Evolutionary conservation across 2,113 vertebrate genomes (phyloP), one percentile per base, ranked within the genome.

Genomic region (Anarrhichthys ocellatus): DNA sequence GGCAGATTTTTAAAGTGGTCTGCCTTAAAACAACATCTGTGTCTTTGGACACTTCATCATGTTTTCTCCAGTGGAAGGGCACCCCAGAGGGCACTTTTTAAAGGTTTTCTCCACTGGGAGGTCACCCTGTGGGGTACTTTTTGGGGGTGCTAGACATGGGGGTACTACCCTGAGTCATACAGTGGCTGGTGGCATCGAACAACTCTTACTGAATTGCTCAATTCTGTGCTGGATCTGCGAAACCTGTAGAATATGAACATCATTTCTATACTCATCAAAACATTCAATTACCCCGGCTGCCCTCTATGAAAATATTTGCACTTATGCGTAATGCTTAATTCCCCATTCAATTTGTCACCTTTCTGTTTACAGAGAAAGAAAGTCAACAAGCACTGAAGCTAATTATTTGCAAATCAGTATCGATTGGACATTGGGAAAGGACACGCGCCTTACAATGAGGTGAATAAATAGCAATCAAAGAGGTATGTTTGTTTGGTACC

Each of bases 331-430:
- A 17, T 24, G 46, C 15, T 32, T 50, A 3, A 17, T 61, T 61
- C 13, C 58, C 46, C 34, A 15, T 8, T 76, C 58, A 50, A 8
- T 71, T 63, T 29, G 7, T 75, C 15, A 17, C 15, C 14, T 7
- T 0, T 10, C 6, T 65, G 54, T 54, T 56, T 29, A 17, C 42
- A 50, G 18, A 46, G 17, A 58, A 42, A 58, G 8, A 64, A 58
- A 34, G 56, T 6, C 24, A 48, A 34, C 9, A 61, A 44, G 67
- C 7, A 38, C 10, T 24, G 15, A 29, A 61, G 66, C n/a, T 46
- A 76, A 34, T 59, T 65, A 17, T 69, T 71, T 18, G 59, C 29
- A 69, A 68, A 67, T 78, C 58, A 56, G 9, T 46, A 56, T 61
- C 8, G 52, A 58, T 13, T 65, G 36, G 69, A 71, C 38, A 50